These are phyloP conservation scores for Camponotus pennsylvanicus DNA, from an alignment of 1,140 invertebrate species.

Conservation along the genomic window DNA sequence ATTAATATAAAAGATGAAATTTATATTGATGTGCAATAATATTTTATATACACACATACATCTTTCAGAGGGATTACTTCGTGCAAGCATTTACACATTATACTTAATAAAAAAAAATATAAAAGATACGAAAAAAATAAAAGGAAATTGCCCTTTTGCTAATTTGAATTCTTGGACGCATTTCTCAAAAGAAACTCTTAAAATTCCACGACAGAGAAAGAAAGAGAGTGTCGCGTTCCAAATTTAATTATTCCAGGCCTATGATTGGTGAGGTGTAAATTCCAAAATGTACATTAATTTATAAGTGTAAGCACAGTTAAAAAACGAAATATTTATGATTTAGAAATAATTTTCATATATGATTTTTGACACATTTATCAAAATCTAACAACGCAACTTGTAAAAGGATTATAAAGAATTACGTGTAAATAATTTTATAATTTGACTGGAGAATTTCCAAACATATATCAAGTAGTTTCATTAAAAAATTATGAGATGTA, in stretches of 20 bases:
- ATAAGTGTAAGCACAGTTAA: neutral
- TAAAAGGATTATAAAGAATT: neutral
- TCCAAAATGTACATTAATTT: neutral
- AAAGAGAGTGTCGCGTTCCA: neutral
- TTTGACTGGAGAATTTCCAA: neutral
- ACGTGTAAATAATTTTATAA: neutral
- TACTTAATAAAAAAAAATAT: too few species aligned
- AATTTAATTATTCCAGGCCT: conserved; percentile 21
- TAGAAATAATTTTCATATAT: too few species aligned
- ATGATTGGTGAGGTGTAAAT: neutral
- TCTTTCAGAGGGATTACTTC: neutral
- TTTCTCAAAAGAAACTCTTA: neutral
- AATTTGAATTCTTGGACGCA: neutral
- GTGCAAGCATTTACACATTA: neutral
- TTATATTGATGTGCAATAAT: neutral
- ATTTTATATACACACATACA: neutral
- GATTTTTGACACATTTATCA: neutral
- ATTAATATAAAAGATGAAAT: neutral
- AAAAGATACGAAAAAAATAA: neutral
- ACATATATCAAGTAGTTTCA: neutral
- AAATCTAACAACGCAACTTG: neutral
- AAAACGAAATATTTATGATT: too few species aligned
- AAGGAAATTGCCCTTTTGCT: neutral
- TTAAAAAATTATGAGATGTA: neutral
- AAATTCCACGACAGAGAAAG: neutral